A percentile compares a stretch with the other conserved stretches of the same genome.
Evolutionary conservation across 2,797 vertebrate genomes (phyloP).

Genomic region (Pangasius mekongensis): DNA sequence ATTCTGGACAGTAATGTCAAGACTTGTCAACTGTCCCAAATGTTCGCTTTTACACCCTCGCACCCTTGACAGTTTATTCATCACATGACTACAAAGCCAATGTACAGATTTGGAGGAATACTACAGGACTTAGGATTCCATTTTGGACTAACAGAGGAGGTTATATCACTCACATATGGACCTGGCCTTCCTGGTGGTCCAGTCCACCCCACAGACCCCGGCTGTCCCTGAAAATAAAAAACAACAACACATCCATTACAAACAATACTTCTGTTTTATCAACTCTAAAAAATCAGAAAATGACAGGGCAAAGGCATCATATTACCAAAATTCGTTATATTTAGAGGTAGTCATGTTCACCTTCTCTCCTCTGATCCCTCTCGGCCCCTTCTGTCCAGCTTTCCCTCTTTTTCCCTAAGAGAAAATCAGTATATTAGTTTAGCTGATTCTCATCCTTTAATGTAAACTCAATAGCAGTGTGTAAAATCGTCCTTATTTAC

Average conservation of each 20-base stretch:
- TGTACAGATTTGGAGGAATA: not conserved
- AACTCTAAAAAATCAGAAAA: not conserved
- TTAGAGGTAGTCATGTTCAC: conserved; percentile 60
- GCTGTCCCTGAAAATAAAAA: conserved; percentile 68
- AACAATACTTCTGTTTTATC: not conserved
- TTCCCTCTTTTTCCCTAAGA: conserved; percentile 79
- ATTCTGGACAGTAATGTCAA: not conserved
- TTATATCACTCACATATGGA: conserved; percentile 71
- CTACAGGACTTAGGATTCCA: too few relatives aligned
- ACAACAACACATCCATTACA: not conserved
- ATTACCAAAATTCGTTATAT: not conserved
- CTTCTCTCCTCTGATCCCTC: conserved; percentile 76
- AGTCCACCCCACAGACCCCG: conserved; percentile 66
- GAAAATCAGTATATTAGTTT: conserved; percentile 6
- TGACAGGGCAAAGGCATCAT: not conserved
- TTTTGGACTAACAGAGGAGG: not conserved
- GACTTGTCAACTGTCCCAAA: not conserved
- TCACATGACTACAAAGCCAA: not conserved
- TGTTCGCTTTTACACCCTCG: too few relatives aligned
- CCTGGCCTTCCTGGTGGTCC: conserved; percentile 77
- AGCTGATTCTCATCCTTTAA: not conserved
- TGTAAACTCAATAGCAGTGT: not conserved
- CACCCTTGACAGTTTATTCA: not conserved
- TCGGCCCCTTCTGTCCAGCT: conserved; percentile 70
- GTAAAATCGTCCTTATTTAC: not conserved